These are phyloP conservation scores for Nymphalis polychloros DNA, from an alignment of 2,888 invertebrate species.

Conservation along the genomic window DNA sequence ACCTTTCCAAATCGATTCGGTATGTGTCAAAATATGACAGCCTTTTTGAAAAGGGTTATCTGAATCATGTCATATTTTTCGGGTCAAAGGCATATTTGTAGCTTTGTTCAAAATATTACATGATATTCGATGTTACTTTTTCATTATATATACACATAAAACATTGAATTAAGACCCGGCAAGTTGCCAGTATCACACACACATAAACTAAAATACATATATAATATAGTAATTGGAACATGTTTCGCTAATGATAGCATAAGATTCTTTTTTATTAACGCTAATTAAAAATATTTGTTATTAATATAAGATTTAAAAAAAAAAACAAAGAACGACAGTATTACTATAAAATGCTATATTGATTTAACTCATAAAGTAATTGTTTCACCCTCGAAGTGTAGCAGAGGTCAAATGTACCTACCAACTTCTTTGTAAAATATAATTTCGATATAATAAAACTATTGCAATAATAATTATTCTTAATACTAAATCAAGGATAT, in stretches of 20 bases:
- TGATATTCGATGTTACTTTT: neutral
- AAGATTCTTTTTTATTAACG: no score
- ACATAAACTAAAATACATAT: constrained; percentile 5
- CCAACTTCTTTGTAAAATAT: neutral
- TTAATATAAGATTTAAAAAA: no score
- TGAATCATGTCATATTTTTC: neutral
- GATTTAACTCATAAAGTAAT: neutral
- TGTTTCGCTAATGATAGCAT: no score
- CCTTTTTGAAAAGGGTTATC: neutral
- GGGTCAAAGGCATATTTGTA: neutral
- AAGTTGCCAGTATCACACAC: constrained; percentile 16
- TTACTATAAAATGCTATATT: neutral
- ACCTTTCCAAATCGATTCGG: neutral
- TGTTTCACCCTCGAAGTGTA: neutral
- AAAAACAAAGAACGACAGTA: neutral
- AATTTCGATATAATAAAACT: neutral
- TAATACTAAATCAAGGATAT: neutral
- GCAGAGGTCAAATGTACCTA: neutral
- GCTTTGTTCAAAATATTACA: neutral
- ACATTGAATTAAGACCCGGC: constrained; percentile 8
- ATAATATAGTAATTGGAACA: neutral
- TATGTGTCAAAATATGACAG: constrained; percentile 5
- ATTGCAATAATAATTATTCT: neutral
- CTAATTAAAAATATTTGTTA: no score
- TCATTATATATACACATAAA: neutral